Percentiles rank a stretch among this genome's conserved stretches.
Conservation (phyloP, 2,113 vertebrate species). For the Zosterops lateralis region DNA sequence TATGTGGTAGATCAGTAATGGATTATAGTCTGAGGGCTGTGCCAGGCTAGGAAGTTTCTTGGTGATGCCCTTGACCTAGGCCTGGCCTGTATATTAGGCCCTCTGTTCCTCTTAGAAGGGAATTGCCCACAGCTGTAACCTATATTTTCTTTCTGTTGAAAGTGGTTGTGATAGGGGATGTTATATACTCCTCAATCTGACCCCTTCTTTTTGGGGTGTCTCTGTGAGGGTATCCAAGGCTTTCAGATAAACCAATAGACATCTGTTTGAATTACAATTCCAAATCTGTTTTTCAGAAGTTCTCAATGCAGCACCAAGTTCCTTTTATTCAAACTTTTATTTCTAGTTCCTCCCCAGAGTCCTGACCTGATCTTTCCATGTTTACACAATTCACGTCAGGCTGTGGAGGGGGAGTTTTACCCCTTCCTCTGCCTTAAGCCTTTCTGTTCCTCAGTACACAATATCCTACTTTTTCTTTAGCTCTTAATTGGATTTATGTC, state of each 20-base stretch:
- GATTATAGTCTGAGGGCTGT: not conserved
- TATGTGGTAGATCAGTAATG: not conserved
- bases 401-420: not conserved
- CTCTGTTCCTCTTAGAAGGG: not conserved
- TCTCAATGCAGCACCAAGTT: not conserved
- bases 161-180: not conserved
- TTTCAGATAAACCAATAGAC: not conserved
- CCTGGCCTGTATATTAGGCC: not conserved
- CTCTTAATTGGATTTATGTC: not conserved
- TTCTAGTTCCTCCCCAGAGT: not conserved
- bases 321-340: not conserved
- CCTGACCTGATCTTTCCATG: fast-evolving
- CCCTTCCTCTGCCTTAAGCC: not conserved
- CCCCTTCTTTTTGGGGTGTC: not conserved
- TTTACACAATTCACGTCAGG: not conserved
- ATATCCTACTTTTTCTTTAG: not conserved
- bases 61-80: not conserved
- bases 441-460: not conserved
- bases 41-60: not conserved
- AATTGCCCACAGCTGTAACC: not conserved
- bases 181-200: not conserved
- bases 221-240: not conserved
- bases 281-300: not conserved
- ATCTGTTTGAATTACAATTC: not conserved
- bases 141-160: not conserved